Evolutionary conservation across 2,797 vertebrate genomes (phyloP).

Genomic region (Micromesistius poutassou): DNA sequence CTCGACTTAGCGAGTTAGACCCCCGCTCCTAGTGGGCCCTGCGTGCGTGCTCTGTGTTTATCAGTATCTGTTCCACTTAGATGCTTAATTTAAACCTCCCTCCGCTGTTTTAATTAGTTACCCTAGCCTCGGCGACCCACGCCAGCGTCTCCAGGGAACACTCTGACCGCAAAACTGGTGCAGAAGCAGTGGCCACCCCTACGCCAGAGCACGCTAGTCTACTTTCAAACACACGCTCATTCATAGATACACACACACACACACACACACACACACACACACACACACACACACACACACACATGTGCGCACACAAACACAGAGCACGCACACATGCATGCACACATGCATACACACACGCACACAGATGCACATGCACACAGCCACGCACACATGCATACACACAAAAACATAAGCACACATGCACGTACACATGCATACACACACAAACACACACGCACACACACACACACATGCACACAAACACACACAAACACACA

Average conservation of each 20-base stretch:
- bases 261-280: background rate
- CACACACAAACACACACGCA: background rate
- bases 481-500: background rate
- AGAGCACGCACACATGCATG: constrained; percentile 3
- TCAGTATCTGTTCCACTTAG: constrained; percentile 67
- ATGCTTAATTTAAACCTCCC: constrained; percentile 69
- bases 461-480: constrained; percentile 8
- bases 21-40: too few relatives aligned
- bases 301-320: background rate
- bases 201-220: constrained; percentile 35
- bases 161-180: constrained; percentile 46
- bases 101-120: constrained; percentile 67
- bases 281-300: background rate
- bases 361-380: background rate
- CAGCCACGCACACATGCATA: background rate
- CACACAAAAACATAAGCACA: background rate
- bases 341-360: background rate
- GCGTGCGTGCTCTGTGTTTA: constrained; percentile 19
- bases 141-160: constrained; percentile 54
- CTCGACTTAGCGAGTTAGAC: background rate
- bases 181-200: constrained; percentile 34
- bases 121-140: constrained; percentile 47
- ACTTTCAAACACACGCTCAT: constrained; percentile 13
- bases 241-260: background rate
- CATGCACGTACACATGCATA: background rate